Conservation (phyloP, 2,113 vertebrate species). For the Elaphurus davidianus region DNA sequence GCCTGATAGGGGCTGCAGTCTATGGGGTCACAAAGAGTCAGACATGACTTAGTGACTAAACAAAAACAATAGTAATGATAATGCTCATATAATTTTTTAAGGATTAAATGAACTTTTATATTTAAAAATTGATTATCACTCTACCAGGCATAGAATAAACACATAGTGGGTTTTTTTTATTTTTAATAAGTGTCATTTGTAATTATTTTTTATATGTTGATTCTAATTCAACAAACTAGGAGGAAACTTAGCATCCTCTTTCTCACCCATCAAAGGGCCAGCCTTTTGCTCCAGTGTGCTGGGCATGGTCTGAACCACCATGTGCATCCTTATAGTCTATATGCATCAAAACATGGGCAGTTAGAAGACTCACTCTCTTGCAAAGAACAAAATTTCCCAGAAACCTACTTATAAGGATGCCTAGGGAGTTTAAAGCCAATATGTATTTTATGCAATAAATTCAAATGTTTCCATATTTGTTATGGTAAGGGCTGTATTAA, state of each 20-base stretch:
- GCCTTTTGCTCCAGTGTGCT: neutral
- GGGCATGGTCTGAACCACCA: neutral
- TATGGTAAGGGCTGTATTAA: neutral
- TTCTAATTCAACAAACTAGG: neutral
- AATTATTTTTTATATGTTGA: constrained; percentile 22
- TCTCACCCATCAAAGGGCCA: neutral
- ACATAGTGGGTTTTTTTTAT: neutral
- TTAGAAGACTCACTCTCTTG: neutral
- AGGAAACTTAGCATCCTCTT: neutral
- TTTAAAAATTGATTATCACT: neutral
- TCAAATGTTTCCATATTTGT: constrained; percentile 11
- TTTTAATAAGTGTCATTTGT: neutral
- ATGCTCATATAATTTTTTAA: neutral
- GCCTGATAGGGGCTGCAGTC: neutral
- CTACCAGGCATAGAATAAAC: neutral
- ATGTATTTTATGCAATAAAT: constrained; percentile 9
- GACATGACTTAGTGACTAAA: neutral
- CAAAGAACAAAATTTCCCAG: neutral
- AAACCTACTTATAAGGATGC: neutral
- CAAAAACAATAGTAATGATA: neutral
- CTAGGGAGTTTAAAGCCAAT: neutral
- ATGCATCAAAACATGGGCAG: neutral
- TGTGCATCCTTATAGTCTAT: neutral
- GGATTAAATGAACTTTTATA: neutral
- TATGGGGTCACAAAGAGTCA: neutral